Conservation (phyloP, 1,140 invertebrate species). For the Xylocopa sonorina region DNA sequence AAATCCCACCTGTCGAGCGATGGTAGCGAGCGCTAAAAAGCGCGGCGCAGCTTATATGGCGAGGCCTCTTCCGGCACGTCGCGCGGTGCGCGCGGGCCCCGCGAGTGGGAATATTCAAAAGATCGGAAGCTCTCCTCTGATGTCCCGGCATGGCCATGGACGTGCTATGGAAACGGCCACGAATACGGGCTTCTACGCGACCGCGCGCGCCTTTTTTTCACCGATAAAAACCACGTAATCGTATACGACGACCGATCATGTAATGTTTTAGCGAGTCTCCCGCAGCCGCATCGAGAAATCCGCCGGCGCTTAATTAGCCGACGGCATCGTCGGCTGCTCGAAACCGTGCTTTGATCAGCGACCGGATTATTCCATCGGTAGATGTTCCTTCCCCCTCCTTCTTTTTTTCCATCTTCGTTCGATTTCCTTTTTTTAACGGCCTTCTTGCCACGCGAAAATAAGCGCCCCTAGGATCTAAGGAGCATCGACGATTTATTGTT, state of each 20-base stretch:
- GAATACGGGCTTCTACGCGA: slow-evolving; percentile 46
- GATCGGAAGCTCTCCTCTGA: slow-evolving; percentile 63
- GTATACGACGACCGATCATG: slow-evolving; percentile 70
- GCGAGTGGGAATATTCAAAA: slow-evolving; percentile 59
- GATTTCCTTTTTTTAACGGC: not conserved
- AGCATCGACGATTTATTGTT: not conserved
- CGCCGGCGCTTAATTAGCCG: slow-evolving; percentile 65
- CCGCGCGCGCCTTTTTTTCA: slow-evolving; percentile 44
- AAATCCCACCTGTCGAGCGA: not conserved
- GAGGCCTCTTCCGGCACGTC: slow-evolving; percentile 39
- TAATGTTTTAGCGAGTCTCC: slow-evolving; percentile 61
- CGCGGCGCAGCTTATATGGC: slow-evolving; percentile 52
- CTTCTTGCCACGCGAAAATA: slow-evolving; percentile 41
- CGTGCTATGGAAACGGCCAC: slow-evolving; percentile 56
- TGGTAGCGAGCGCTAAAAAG: slow-evolving; percentile 23
- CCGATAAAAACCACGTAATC: slow-evolving; percentile 66
- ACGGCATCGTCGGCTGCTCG: slow-evolving; percentile 53
- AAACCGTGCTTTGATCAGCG: slow-evolving; percentile 65
- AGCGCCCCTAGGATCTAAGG: slow-evolving; percentile 20
- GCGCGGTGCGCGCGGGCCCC: not conserved
- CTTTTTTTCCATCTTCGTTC: not conserved
- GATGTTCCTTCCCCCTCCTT: too few species aligned
- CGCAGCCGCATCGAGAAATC: slow-evolving; percentile 50
- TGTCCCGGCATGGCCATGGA: slow-evolving; percentile 62
- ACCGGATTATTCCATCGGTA: slow-evolving; percentile 56